These are phyloP conservation scores for Porites divaricata DNA, from an alignment of 92 coral and sea anemone genomes.

Conservation along the genomic window DNA sequence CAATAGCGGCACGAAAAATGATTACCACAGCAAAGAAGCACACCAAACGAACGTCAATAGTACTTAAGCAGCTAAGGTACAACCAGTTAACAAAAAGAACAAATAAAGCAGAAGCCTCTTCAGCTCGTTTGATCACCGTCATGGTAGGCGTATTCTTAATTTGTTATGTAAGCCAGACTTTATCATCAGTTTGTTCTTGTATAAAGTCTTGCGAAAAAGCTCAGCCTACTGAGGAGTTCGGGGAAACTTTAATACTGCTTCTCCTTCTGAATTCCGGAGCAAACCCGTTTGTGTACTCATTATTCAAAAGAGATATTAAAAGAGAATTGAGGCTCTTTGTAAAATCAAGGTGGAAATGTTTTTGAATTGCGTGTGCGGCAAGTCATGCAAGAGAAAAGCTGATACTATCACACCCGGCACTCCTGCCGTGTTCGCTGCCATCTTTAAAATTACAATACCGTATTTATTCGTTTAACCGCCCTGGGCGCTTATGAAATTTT, in stretches of 20 bases:
- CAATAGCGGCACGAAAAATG: constrained; percentile 12
- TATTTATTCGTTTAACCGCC: too few species aligned
- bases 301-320: constrained; percentile 18
- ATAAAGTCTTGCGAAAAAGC: constrained; percentile 1
- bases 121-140: constrained; percentile 20
- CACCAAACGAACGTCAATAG: neutral
- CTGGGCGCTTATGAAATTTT: too few species aligned
- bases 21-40: constrained; percentile 16
- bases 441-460: too few species aligned
- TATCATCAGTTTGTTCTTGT: constrained; percentile 14
- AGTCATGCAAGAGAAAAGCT: too few species aligned
- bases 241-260: neutral
- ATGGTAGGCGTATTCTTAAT: constrained; percentile 10
- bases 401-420: too few species aligned
- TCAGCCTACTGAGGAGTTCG: constrained; percentile 2
- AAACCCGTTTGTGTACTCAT: constrained; percentile 23
- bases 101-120: constrained; percentile 13
- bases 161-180: constrained; percentile 13
- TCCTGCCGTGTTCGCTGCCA: too few species aligned
- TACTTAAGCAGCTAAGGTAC: constrained; percentile 13
- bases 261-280: constrained; percentile 23
- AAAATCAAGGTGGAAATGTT: too few species aligned
- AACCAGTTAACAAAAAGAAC: neutral
- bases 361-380: too few species aligned
- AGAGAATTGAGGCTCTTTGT: neutral